These are phyloP conservation scores for Fundulus diaphanus DNA, from an alignment of 2,797 vertebrate species.

Conservation along the genomic window DNA sequence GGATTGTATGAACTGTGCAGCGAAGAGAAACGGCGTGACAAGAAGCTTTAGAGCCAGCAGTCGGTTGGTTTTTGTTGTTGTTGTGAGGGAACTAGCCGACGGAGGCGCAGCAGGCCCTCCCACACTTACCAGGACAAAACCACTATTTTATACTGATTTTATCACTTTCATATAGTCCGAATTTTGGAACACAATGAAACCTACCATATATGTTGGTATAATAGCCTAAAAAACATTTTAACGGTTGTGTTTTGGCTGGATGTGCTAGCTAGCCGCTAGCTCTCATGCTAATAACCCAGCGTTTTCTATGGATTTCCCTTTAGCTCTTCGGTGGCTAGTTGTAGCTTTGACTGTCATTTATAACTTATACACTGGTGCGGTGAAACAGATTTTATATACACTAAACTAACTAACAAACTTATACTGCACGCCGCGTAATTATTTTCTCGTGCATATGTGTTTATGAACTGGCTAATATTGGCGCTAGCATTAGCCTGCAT, in stretches of 20 bases:
- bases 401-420: neutral
- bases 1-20: rapidly evolving
- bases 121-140: slow-evolving; percentile 29
- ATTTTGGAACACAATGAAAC: rapidly evolving
- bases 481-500: slow-evolving; percentile 21
- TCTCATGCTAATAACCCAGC: slow-evolving; percentile 38
- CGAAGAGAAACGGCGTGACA: neutral
- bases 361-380: neutral
- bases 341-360: slow-evolving; percentile 5
- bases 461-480: neutral
- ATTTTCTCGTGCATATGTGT: neutral
- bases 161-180: no score
- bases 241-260: neutral
- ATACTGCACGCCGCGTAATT: no score
- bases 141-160: neutral
- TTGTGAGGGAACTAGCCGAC: slow-evolving; percentile 50
- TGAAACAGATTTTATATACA: neutral
- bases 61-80: slow-evolving; percentile 65
- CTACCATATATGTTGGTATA: no score
- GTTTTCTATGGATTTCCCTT: slow-evolving; percentile 14
- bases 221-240: neutral
- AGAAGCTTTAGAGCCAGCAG: neutral
- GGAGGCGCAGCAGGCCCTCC: slow-evolving; percentile 52
- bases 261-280: slow-evolving; percentile 43
- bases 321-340: slow-evolving; percentile 29